phyloP scores from a whole-genome alignment of 2,113 vertebrate species.

The Edolisoma coerulescens region DNA sequence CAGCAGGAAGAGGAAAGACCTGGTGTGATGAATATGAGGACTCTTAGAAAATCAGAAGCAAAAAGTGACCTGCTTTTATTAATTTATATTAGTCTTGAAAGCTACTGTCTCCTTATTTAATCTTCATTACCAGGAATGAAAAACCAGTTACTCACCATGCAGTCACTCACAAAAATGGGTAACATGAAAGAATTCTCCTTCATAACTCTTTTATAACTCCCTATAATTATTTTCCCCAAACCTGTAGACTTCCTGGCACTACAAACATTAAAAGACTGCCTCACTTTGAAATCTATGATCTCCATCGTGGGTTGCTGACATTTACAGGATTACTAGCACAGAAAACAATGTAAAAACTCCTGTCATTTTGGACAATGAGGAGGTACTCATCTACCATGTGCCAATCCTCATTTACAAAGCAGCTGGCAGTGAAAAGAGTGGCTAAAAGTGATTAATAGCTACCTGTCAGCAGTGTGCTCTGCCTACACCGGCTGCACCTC shows the following conservation, averaged over 20 bases:
- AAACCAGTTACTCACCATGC: background rate
- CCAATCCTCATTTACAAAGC: slow-evolving; percentile 27
- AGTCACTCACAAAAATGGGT: background rate
- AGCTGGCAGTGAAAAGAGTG: background rate
- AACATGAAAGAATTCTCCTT: background rate
- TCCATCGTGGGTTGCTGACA: background rate
- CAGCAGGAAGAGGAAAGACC: background rate
- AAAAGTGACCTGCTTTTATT: background rate
- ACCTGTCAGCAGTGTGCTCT: slow-evolving; percentile 31
- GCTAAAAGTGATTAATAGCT: slow-evolving; percentile 54
- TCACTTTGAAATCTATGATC: background rate
- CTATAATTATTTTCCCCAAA: background rate
- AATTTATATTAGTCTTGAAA: background rate
- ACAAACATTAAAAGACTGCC: background rate
- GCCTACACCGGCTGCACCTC: background rate
- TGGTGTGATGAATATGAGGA: background rate
- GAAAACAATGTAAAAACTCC: background rate
- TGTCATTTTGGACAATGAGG: background rate
- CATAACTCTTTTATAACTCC: background rate
- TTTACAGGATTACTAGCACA: background rate
- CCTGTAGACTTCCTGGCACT: background rate
- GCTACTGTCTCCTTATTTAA: background rate
- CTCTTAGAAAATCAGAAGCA: background rate
- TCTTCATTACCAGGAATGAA: background rate
- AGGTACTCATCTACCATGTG: background rate